Evolutionary conservation across 2,888 invertebrate genomes (phyloP).

Genomic region (Carpatolechia fugitivella): DNA sequence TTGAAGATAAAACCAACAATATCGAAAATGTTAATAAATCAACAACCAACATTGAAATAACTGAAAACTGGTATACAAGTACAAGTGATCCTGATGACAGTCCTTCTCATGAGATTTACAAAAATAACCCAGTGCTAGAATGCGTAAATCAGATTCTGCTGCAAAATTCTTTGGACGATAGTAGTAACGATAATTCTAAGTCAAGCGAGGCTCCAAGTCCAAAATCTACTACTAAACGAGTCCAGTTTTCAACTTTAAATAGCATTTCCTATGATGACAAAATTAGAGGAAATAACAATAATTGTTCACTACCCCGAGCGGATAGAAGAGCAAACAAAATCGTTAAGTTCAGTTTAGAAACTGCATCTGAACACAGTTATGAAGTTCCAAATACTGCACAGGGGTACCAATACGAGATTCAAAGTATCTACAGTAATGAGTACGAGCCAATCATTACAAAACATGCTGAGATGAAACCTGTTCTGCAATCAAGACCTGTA

Average conservation of each 20-base stretch:
- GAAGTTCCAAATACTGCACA: slow-evolving; percentile 80
- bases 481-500: slow-evolving; percentile 50
- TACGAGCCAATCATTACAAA: slow-evolving; percentile 85
- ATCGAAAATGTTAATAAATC: slow-evolving; percentile 45
- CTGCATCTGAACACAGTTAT: slow-evolving; percentile 79
- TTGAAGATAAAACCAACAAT: slow-evolving; percentile 63
- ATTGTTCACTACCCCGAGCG: slow-evolving; percentile 62
- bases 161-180: slow-evolving; percentile 84
- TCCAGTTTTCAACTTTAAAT: slow-evolving; percentile 82
- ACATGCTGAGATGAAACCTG: slow-evolving; percentile 51
- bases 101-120: slow-evolving; percentile 83
- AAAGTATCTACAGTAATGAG: slow-evolving; percentile 87
- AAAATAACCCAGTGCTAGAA: slow-evolving; percentile 91
- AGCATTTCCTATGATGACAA: slow-evolving; percentile 79
- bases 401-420: slow-evolving; percentile 76
- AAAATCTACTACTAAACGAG: slow-evolving; percentile 75
- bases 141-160: slow-evolving; percentile 92
- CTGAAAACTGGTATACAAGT: slow-evolving; percentile 89
- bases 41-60: slow-evolving; percentile 66
- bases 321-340: slow-evolving; percentile 75
- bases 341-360: slow-evolving; percentile 74
- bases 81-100: slow-evolving; percentile 88
- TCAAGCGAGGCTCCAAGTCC: slow-evolving; percentile 72
- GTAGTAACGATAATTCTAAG: slow-evolving; percentile 71
- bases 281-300: slow-evolving; percentile 50